Evolutionary conservation across 2,888 invertebrate species (phyloP).

Genomic region (Hyppa rectilinea): DNA sequence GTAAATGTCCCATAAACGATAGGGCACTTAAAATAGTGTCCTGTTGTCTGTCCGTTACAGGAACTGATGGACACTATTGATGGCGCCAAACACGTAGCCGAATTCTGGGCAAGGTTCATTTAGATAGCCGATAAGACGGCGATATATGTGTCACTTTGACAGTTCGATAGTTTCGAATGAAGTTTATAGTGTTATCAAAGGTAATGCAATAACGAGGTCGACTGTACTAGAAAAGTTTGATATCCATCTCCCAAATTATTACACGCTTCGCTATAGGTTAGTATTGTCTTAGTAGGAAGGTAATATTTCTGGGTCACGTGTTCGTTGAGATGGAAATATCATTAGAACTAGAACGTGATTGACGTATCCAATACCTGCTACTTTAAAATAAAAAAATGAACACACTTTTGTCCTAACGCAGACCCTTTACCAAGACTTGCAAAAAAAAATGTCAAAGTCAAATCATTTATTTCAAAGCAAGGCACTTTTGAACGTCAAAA

Average conservation of each 20-base stretch:
- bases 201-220: not conserved
- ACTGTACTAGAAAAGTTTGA: not conserved
- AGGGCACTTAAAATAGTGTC: no score
- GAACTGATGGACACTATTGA: no score
- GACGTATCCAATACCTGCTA: not conserved
- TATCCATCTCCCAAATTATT: slow-evolving; percentile 2
- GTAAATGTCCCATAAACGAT: no score
- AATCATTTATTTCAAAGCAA: no score
- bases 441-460: not conserved
- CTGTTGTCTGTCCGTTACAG: no score
- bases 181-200: not conserved
- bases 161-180: not conserved
- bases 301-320: slow-evolving; percentile 11
- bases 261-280: not conserved
- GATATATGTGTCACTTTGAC: no score
- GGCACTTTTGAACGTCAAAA: no score
- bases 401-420: no score
- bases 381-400: not conserved
- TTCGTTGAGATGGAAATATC: slow-evolving; percentile 20
- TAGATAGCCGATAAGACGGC: no score
- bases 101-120: no score
- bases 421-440: not conserved
- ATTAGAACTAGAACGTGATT: slow-evolving; percentile 6
- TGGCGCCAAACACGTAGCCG: no score
- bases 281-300: not conserved